Conservation (phyloP, 2,797 vertebrate species). For the Eremophila alpestris region DNA sequence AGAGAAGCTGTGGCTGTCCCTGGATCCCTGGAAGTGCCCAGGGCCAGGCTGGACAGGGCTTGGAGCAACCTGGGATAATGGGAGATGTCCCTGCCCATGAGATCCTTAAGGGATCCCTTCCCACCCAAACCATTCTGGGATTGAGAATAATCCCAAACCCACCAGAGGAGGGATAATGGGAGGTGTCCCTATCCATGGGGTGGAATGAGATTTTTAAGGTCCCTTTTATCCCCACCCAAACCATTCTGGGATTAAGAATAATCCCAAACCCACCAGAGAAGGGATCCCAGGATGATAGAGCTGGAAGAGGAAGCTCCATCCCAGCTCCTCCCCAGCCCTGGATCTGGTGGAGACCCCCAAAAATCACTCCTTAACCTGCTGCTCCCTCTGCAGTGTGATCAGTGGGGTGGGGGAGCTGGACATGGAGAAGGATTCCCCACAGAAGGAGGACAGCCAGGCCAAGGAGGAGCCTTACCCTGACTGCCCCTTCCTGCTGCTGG, state of each 20-base stretch:
- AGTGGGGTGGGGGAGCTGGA: slow-evolving; percentile 92
- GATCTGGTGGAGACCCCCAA: accelerated
- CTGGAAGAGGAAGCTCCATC: not conserved
- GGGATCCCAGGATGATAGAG: accelerated
- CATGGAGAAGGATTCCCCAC: slow-evolving; percentile 73
- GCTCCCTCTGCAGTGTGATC: slow-evolving; percentile 82
- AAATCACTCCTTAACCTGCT: not conserved
- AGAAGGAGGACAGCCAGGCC: not conserved
- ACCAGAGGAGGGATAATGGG: not conserved
- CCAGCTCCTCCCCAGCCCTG: not conserved
- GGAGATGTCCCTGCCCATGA: too few species aligned
- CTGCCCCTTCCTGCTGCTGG: slow-evolving; percentile 93
- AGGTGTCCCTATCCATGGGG: not conserved
- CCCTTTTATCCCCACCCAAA: not conserved
- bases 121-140: too few species aligned
- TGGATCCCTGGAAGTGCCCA: not conserved
- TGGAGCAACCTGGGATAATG: not conserved
- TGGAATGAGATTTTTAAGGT: not conserved
- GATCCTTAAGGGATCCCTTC: too few species aligned
- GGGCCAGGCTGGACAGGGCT: not conserved
- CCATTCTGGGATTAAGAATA: not conserved
- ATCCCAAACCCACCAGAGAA: not conserved
- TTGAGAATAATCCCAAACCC: not conserved
- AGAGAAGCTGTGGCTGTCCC: not conserved
- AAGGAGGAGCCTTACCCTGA: slow-evolving; percentile 83